phyloP scores from a whole-genome alignment of 2,888 invertebrate genomes.

The Tetropium fuscum region DNA sequence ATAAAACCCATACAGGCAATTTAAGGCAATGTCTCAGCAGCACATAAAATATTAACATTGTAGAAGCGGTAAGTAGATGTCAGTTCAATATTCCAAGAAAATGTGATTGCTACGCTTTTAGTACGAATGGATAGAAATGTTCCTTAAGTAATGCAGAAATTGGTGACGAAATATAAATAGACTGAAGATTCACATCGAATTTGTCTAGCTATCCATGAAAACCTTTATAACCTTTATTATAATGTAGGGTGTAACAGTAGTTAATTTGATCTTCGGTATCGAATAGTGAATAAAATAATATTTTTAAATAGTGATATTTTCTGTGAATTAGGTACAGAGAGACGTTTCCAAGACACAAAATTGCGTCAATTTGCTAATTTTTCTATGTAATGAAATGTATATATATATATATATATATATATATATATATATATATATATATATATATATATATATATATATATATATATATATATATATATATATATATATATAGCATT shows the following conservation, averaged over 20 bases:
- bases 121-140: slow-evolving; percentile 59
- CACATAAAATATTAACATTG: slow-evolving; percentile 26
- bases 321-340: no score
- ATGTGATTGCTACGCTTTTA: slow-evolving; percentile 61
- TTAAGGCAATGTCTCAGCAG: not conserved
- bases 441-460: not conserved
- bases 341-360: no score
- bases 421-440: slow-evolving; percentile 47
- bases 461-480: not conserved
- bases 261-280: no score
- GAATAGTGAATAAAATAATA: no score
- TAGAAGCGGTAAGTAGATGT: slow-evolving; percentile 24
- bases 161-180: slow-evolving; percentile 4
- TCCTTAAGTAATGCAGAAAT: not conserved
- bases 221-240: no score
- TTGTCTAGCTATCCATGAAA: no score
- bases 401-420: slow-evolving; percentile 47
- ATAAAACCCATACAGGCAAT: not conserved
- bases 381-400: not conserved
- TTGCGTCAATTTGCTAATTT: slow-evolving; percentile 47
- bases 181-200: no score
- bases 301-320: no score
- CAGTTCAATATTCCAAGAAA: slow-evolving; percentile 38
- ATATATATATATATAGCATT: no score
- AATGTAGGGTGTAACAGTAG: no score